Evolutionary conservation across 2,797 vertebrate genomes (phyloP), one percentile per base, ranked within the genome.

Genomic region (Tiaroga cobitis): DNA sequence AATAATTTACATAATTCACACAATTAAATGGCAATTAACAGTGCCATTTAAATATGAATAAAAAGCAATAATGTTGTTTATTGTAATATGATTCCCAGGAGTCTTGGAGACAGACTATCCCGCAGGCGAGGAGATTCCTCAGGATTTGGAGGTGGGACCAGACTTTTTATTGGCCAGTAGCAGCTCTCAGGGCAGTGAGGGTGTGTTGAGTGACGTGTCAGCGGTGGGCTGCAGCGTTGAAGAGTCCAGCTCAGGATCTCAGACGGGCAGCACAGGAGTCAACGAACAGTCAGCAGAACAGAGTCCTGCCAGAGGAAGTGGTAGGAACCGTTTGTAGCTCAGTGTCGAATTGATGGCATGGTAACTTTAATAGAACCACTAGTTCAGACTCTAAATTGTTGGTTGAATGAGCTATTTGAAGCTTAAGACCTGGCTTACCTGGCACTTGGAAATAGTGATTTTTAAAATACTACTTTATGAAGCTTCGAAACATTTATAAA

Each of bases 21-120:
- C 19, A 76, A 8, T 56, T 56, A 51, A 56, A 32, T 76, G 18
- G 18, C 41, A 5, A 49, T 51, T 29, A 19, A 34, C 29, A 24
- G 1, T 34, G 0, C 21, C 3, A 70, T 18, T 24, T 29, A 59
- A 24, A 67, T 26, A 11, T 69, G 19, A 72, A 24, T 8, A 39
- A 26, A 79, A 51, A 9, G 15, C 32, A 37, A 9, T 7, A 4
- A 13, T 74, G 29, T 26, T 4, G 9, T 69, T 13, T 3, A 0
- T 34, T 49, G 13, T 29, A 37, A 21, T 68, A 43, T 63, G 9
- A n/a, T 86, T 29, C 74, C 18, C 85, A 99, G 98, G 98, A 11
- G 97, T 96, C 63, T 92, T 96, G 89, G 98, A 99, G 91, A 96
- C 96, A 0, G 98, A 99, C 90, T 98, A 96, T 89, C 96, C 96